Base-by-base conservation (phyloP, 2,888 invertebrate species). In the Ormyrus nitidulus region DNA sequence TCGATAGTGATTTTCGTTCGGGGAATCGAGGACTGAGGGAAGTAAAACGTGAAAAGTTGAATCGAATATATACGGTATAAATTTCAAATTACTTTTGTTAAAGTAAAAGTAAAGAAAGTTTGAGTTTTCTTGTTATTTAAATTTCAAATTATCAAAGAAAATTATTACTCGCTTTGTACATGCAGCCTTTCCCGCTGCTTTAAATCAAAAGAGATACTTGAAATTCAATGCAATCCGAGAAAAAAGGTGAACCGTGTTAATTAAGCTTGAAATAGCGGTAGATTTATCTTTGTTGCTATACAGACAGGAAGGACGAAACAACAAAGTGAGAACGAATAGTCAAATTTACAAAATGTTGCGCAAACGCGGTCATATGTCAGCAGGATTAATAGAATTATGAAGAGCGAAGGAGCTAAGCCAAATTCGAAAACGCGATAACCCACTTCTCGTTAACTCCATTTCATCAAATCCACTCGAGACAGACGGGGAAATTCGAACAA, bases 221-320 rank as follows among this genome's bases (percentile, higher is more conserved):
- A 49, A 69, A 70, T 76, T 48, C 48, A 56, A 53, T 69, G 75
- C 8, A 61, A 70, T 65, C 58, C 13, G 64, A 69, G 58, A 58
- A 61, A 34, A 68, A 79, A 79, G 62, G 69, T 62, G 68, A 79
- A 69, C 62, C 62, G 68, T 34, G 73, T 79, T 79, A 72, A 54
- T 34, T 8, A 74, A 64, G 62, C 11, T 62, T 62, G 56, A 72
- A 59, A 65, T 19, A 54, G 1, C 11, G 44, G 44, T 62, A 56
- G 70, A 74, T 74, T 70, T 74, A 69, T 74, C 48, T 79, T 69
- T 64, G 34, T 34, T 34, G 34, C 34, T 34, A 4, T 34, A 34
- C 4, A 4, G 34, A 34, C 1, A 0, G 34, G 34, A 34, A 34
- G 34, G 34, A 3, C 34, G 34, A 34, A 34, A 34, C 3, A 34